Evolutionary conservation across 2,797 vertebrate species (phyloP).

Genomic region (Borostomias antarcticus): DNA sequence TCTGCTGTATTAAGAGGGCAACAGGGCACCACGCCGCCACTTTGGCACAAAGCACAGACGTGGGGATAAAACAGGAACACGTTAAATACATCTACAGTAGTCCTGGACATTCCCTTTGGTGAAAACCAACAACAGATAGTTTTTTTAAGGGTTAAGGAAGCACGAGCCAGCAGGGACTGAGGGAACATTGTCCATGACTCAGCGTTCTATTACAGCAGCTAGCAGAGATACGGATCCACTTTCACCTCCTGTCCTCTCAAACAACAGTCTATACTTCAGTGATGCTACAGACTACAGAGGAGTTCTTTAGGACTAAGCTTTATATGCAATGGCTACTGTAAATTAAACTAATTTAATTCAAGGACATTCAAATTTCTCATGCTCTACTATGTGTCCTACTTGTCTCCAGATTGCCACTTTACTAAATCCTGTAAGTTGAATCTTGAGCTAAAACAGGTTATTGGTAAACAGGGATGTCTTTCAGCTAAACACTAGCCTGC

Average conservation of each 20-base stretch:
- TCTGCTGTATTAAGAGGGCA: slow-evolving; percentile 2
- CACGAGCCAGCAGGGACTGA: not conserved
- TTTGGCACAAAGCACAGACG: not conserved
- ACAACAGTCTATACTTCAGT: not conserved
- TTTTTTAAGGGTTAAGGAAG: not conserved
- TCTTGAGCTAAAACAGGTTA: too few species aligned
- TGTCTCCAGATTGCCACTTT: not conserved
- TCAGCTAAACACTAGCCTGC: not conserved
- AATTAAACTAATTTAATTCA: not conserved
- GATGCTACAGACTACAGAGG: not conserved
- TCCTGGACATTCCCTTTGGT: not conserved
- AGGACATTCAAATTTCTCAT: too few species aligned
- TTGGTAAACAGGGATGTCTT: not conserved
- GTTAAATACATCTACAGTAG: not conserved
- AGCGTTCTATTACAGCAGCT: not conserved
- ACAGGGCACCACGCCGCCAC: not conserved
- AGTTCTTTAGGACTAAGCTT: too few species aligned
- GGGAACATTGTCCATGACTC: not conserved
- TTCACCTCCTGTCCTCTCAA: not conserved
- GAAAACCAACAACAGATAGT: not conserved
- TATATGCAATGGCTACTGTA: not conserved
- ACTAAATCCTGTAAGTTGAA: too few species aligned
- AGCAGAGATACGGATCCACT: too few species aligned
- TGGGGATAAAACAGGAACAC: not conserved
- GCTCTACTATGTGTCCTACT: too few species aligned